Evolutionary conservation across 2,888 invertebrate genomes (phyloP).

Genomic region (Sinotaia quadrata): DNA sequence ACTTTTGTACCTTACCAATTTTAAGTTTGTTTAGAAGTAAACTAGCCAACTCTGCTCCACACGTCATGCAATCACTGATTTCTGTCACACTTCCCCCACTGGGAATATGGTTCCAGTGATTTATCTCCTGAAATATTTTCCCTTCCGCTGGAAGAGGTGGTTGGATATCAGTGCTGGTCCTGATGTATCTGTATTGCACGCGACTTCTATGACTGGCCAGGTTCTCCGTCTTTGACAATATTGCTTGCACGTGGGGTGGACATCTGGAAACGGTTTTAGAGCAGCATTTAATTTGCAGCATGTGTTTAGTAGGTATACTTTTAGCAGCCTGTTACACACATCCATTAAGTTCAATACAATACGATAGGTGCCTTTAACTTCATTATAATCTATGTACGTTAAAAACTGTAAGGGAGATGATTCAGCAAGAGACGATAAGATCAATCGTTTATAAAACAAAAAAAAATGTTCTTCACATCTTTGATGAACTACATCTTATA

Average conservation of each 20-base stretch:
- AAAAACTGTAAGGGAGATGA: too few species aligned
- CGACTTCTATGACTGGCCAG: constrained; percentile 1
- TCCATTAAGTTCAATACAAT: too few species aligned
- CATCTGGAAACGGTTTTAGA: too few species aligned
- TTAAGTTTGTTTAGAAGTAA: not conserved
- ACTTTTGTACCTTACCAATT: not conserved
- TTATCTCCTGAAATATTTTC: not conserved
- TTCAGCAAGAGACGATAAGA: too few species aligned
- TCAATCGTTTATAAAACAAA: too few species aligned
- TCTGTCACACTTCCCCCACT: not conserved
- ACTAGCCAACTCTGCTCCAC: not conserved
- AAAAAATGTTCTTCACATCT: too few species aligned
- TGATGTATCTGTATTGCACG: not conserved
- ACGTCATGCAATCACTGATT: not conserved
- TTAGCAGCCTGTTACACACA: too few species aligned
- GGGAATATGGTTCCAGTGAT: not conserved
- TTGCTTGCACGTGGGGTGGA: constrained; percentile 1
- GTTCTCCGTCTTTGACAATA: constrained; percentile 1
- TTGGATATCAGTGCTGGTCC: not conserved
- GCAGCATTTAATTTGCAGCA: too few species aligned
- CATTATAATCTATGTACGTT: too few species aligned
- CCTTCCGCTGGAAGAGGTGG: constrained; percentile 6
- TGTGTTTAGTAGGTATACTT: too few species aligned
- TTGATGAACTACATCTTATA: too few species aligned
- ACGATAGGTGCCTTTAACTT: too few species aligned